Evolutionary conservation across 1,140 invertebrate species (phyloP).

Genomic region (Drosophila lini): DNA sequence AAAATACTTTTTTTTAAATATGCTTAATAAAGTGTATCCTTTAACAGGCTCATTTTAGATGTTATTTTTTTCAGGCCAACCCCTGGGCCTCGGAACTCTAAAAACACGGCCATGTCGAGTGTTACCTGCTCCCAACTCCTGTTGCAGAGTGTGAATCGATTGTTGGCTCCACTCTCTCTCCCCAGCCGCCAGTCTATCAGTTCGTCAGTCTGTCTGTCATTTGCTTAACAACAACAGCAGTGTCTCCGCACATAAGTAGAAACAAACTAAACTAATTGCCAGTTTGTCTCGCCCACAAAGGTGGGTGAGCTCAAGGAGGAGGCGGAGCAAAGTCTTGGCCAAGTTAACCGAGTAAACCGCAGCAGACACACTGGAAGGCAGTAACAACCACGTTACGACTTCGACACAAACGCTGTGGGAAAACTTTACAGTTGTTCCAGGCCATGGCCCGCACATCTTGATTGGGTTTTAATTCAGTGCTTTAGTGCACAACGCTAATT

Average conservation of each 20-base stretch:
- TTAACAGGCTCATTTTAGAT: not conserved
- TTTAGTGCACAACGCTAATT: constrained; percentile 51
- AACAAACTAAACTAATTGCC: constrained; percentile 67
- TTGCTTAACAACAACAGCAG: constrained; percentile 63
- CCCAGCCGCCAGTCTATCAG: constrained; percentile 9
- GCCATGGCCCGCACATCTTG: constrained; percentile 42
- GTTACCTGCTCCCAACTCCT: constrained; percentile 7
- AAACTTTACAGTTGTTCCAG: constrained; percentile 62
- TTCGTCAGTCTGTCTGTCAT: constrained; percentile 51
- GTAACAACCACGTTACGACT: constrained; percentile 46
- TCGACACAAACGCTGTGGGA: constrained; percentile 63
- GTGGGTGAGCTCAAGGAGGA: constrained; percentile 5
- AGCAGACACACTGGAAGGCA: constrained; percentile 21
- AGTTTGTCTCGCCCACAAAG: constrained; percentile 69
- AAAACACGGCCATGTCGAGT: not conserved
- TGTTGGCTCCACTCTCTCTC: constrained; percentile 2
- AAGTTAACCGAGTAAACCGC: constrained; percentile 47
- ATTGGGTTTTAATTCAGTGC: constrained; percentile 74
- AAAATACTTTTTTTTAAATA: too few relatives aligned
- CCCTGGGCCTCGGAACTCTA: not conserved
- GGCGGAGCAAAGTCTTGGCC: constrained; percentile 35
- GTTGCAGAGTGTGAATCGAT: constrained; percentile 18
- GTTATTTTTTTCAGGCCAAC: constrained; percentile 3
- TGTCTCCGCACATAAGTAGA: constrained; percentile 39
- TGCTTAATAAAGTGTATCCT: not conserved